Evolutionary conservation across 2,113 vertebrate genomes (phyloP).

Genomic region (Microcebus griseorufus): DNA sequence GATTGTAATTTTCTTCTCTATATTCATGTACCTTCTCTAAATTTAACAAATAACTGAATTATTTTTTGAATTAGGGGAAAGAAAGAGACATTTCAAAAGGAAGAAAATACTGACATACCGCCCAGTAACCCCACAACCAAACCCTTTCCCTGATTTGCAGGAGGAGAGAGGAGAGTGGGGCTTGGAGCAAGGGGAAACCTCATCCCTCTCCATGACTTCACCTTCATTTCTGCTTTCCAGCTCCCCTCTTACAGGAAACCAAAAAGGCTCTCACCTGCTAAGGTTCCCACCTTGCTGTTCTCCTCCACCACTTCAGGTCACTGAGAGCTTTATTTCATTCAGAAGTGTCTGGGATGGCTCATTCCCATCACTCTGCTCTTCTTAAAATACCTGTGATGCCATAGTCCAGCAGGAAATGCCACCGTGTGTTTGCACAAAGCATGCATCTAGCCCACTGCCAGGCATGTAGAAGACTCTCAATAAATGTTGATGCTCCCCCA

Average conservation of each 20-base stretch:
- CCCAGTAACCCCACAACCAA: accelerated
- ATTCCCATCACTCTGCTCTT: neutral
- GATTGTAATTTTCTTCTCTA: neutral
- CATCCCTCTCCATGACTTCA: accelerated
- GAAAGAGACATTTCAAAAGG: neutral
- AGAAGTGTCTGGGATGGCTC: neutral
- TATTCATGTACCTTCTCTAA: neutral
- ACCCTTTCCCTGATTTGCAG: accelerated
- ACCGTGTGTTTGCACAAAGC: neutral
- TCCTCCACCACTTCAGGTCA: neutral
- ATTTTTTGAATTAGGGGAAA: neutral
- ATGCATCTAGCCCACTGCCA: neutral
- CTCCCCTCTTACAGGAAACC: neutral
- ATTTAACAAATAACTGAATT: neutral
- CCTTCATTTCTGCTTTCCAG: neutral
- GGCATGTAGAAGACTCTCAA: neutral
- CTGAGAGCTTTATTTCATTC: neutral
- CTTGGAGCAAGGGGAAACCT: accelerated
- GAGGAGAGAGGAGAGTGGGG: neutral
- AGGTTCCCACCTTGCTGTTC: neutral
- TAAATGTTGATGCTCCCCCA: neutral
- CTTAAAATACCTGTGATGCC: neutral
- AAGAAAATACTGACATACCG: too few relatives aligned
- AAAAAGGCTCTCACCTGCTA: neutral
- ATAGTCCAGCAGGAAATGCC: neutral